These are phyloP conservation scores for Lycaena phlaeas DNA, from an alignment of 2,888 invertebrate species.

Conservation along the genomic window DNA sequence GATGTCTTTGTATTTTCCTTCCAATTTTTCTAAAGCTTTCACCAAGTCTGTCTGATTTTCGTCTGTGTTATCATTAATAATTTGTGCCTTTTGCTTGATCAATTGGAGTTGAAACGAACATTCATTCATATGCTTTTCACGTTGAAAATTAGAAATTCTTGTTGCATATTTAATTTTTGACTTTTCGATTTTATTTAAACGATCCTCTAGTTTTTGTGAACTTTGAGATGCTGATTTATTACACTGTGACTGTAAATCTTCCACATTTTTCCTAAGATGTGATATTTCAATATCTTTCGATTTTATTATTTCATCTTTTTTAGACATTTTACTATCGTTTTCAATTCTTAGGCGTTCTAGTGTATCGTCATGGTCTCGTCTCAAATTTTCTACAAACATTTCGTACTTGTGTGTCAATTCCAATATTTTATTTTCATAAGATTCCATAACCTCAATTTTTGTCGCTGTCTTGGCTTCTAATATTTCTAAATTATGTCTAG, in stretches of 20 bases:
- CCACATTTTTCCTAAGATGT: constrained; percentile 31
- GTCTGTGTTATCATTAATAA: constrained; percentile 41
- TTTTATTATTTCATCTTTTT: constrained; percentile 38
- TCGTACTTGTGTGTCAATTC: neutral
- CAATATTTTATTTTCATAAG: neutral
- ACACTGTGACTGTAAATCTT: constrained; percentile 30
- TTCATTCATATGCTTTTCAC: constrained; percentile 50
- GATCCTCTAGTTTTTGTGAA: constrained; percentile 36
- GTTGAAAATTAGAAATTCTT: constrained; percentile 42
- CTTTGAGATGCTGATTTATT: neutral
- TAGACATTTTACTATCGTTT: constrained; percentile 29
- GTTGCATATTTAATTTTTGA: constrained; percentile 38
- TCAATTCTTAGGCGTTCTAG: constrained; percentile 24
- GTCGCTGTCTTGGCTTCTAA: constrained; percentile 38
- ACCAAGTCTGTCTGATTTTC: constrained; percentile 45
- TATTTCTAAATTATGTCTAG: constrained; percentile 42
- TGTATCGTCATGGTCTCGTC: constrained; percentile 32
- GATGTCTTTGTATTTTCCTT: constrained; percentile 55
- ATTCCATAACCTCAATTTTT: constrained; percentile 27
- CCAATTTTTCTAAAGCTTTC: constrained; percentile 47
- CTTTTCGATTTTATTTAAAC: constrained; percentile 46
- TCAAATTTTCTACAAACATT: constrained; percentile 22
- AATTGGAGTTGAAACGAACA: constrained; percentile 53
- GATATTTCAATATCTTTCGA: constrained; percentile 39
- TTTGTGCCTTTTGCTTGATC: constrained; percentile 46